Evolutionary conservation across 1,140 invertebrate species (phyloP), one percentile per base, ranked within the genome.

Genomic region (Pseudomyrmex dendroicus): DNA sequence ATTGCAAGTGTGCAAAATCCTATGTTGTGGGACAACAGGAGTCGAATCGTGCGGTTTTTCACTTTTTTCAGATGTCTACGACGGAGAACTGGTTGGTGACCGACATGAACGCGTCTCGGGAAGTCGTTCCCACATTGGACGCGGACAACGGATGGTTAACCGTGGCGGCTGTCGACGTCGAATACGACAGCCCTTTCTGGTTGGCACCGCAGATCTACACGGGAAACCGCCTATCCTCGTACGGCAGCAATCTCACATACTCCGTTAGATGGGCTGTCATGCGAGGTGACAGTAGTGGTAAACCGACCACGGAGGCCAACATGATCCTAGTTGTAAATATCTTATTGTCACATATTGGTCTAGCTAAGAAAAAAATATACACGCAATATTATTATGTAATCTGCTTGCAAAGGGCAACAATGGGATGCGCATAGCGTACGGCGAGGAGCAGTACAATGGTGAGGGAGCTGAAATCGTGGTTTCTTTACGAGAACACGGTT

Each of bases 101-200:
- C 25, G 96, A 97, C 83, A 94, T 96, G 48, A 95, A 95, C 83
- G 94, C 95, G 2, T 92, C 93, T 0, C 91, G 94, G 50, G 92
- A 94, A 7, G 90, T 95, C 1, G 88, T 93, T 56, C 95, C 96
- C 1, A 92, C 92, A 10, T 90, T 95, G 17, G 95, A 96, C 84
- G 89, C 91, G 9, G 95, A 96, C 22, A 95, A 93, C 15, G 95
- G 95, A 46, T 94, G 95, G 84, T 87, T 96, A 15, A 95, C 95
- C 0, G 95, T 97, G 61, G 95, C 95, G 35, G 95, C 96, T 86
- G 96, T 96, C 86, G 97, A 97, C 78, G 92, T 97, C 89, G 94
- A 95, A 1, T 96, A 96, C 89, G 96, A 97, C 87, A 96, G 96
- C 62, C 98, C 97, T 90, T 99, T 98, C 93, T 99, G 98, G 98